These are phyloP conservation scores for Tineola bisselliella DNA, from an alignment of 2,888 invertebrate species.

Conservation along the genomic window DNA sequence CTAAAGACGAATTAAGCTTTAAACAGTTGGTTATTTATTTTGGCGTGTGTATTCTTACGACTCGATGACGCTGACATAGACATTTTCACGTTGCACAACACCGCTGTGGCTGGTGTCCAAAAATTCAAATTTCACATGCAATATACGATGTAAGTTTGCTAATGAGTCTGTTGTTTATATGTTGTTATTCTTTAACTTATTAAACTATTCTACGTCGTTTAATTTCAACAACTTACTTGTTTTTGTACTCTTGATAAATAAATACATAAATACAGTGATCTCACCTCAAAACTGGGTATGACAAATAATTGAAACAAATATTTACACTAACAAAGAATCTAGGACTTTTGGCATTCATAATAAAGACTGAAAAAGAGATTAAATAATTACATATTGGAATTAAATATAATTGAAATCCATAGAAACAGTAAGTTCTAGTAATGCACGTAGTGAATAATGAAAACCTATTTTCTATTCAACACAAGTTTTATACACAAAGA, in stretches of 20 bases:
- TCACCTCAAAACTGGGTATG: no score
- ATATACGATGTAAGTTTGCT: constrained; percentile 21
- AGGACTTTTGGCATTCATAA: no score
- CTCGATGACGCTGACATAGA: constrained; percentile 16
- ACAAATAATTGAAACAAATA: no score
- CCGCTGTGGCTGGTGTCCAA: constrained; percentile 29
- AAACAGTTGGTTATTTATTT: neutral
- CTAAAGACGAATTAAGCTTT: neutral
- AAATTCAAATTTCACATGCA: constrained; percentile 11
- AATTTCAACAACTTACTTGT: no score
- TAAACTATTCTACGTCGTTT: neutral
- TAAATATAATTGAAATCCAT: no score
- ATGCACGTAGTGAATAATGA: neutral
- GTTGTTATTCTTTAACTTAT: constrained; percentile 15
- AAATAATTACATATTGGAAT: no score
- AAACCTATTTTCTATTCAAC: neutral
- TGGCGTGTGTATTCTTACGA: neutral
- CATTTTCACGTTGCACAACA: constrained; percentile 22
- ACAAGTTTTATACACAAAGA: neutral
- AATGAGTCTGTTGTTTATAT: constrained; percentile 26
- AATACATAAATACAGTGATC: no score
- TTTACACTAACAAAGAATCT: no score
- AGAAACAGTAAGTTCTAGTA: no score
- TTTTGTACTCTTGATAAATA: no score
- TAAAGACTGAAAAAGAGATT: no score